Evolutionary conservation across 2,113 vertebrate species (phyloP).

Genomic region (Numida meleagris): DNA sequence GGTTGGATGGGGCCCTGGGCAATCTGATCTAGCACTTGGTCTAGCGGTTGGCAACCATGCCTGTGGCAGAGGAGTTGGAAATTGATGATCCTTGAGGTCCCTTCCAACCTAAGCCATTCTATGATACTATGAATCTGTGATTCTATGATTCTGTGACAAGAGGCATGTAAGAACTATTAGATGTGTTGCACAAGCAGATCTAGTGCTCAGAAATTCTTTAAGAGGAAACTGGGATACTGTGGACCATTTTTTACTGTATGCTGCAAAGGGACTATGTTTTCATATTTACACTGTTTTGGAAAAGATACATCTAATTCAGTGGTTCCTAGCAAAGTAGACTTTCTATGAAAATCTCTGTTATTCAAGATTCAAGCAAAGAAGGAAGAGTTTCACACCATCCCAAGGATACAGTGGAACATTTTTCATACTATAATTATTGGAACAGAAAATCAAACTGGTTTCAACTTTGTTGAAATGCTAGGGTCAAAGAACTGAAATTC

Average conservation of each 20-base stretch:
- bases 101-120: no score
- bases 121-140: no score
- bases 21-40: no score
- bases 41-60: no score
- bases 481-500: neutral
- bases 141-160: neutral
- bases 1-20: no score
- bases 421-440: neutral
- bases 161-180: neutral
- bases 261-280: neutral
- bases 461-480: neutral
- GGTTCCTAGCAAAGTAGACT: neutral
- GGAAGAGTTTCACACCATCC: neutral
- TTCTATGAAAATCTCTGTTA: neutral
- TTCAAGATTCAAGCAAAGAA: neutral
- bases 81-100: no score
- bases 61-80: no score
- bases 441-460: neutral
- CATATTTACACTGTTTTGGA: neutral
- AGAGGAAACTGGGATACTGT: neutral
- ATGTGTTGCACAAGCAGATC: neutral
- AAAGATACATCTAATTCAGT: neutral
- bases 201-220: neutral
- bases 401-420: neutral
- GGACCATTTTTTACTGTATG: neutral